Conservation (phyloP, 2,888 invertebrate species). For the Agriopis marginaria region DNA sequence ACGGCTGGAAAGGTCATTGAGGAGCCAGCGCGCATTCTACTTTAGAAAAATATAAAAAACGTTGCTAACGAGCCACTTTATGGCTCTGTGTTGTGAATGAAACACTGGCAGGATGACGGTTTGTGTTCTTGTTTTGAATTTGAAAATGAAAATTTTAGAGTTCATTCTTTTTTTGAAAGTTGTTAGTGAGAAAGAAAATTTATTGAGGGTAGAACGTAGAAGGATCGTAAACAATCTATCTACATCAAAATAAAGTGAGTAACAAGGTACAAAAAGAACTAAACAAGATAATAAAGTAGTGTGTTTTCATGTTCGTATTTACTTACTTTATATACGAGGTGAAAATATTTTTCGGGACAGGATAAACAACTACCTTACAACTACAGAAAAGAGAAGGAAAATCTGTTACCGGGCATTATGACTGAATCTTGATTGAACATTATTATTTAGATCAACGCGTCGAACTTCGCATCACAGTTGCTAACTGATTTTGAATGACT, state of each 20-base stretch:
- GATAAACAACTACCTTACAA: too few species aligned
- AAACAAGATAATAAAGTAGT: too few species aligned
- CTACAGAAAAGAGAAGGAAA: too few species aligned
- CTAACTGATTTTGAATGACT: too few species aligned
- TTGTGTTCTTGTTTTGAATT: conserved; percentile 31
- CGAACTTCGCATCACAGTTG: too few species aligned
- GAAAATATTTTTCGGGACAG: too few species aligned
- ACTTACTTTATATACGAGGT: too few species aligned
- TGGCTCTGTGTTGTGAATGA: conserved; percentile 45
- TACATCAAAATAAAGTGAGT: background rate
- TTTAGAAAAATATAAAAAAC: conserved; percentile 75
- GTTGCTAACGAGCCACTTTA: conserved; percentile 75
- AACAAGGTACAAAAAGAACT: background rate
- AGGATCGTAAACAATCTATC: background rate
- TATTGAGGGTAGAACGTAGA: background rate
- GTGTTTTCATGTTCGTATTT: too few species aligned
- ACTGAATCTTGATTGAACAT: too few species aligned
- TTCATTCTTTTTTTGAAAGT: background rate
- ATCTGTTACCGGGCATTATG: too few species aligned
- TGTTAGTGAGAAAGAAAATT: background rate
- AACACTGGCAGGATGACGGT: conserved; percentile 36
- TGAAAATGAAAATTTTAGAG: background rate
- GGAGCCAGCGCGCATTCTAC: conserved; percentile 53
- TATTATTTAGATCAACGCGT: too few species aligned
- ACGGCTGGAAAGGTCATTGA: conserved; percentile 47